These are phyloP conservation scores for Tauraco hartlaubi DNA, from an alignment of 2,797 vertebrate species.

Conservation along the genomic window DNA sequence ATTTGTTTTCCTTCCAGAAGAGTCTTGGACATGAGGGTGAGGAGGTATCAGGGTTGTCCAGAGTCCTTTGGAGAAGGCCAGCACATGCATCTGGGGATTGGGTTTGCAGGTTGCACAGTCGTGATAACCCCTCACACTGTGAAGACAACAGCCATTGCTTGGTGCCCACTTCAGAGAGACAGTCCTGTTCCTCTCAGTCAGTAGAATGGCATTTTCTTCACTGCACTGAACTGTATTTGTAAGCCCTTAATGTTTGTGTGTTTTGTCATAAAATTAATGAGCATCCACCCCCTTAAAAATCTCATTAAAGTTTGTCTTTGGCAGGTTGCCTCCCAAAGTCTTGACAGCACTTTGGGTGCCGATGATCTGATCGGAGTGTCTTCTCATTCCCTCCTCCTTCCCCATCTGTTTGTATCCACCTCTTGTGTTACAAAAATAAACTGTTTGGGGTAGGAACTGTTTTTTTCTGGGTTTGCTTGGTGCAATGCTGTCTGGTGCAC, in stretches of 20 bases:
- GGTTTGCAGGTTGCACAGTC: background rate
- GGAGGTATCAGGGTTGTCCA: background rate
- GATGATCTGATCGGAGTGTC: background rate
- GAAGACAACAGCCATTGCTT: background rate
- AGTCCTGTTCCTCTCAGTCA: background rate
- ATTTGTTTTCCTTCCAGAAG: background rate
- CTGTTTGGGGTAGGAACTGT: background rate
- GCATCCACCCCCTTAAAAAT: constrained; percentile 46
- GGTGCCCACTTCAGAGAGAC: background rate
- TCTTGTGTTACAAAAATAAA: constrained; percentile 52
- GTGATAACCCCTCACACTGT: background rate
- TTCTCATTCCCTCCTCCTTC: constrained; percentile 63
- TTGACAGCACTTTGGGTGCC: constrained; percentile 46
- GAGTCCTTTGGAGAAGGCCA: background rate
- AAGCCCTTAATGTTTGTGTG: constrained; percentile 30
- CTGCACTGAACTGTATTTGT: background rate
- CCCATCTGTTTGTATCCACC: constrained; percentile 61
- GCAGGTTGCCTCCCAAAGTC: constrained; percentile 42
- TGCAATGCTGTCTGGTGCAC: background rate
- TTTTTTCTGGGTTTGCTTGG: background rate
- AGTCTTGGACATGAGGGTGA: background rate
- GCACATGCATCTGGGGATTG: accelerated
- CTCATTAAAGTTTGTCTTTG: constrained; percentile 48
- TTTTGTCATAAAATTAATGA: constrained; percentile 57
- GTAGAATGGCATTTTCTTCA: background rate